A percentile compares a stretch with the other conserved stretches of the same genome.
These are phyloP conservation scores for Mormyrops attenuatus DNA, from an alignment of 2,797 vertebrate species.

Conservation along the genomic window DNA sequence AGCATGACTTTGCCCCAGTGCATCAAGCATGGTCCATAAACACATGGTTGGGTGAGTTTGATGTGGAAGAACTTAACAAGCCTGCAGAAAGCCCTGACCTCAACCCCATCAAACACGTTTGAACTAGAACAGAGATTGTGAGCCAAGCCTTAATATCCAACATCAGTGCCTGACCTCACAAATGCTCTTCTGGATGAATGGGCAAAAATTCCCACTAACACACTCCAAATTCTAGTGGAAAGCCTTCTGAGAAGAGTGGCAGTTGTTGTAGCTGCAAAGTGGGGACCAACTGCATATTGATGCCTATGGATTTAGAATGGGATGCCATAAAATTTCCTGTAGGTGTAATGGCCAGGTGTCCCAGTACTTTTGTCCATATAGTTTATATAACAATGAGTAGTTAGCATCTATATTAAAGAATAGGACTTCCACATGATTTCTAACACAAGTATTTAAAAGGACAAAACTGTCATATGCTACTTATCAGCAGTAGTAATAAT, in stretches of 20 bases:
- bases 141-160: not conserved
- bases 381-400: not conserved
- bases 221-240: not conserved
- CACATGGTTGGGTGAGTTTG: not conserved
- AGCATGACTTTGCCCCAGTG: not conserved
- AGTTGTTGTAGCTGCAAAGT: not conserved
- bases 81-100: not conserved
- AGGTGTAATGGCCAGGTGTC: not conserved
- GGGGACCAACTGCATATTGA: not conserved
- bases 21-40: not conserved
- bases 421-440: not conserved
- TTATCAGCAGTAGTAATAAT: not conserved
- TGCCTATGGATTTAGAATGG: not conserved
- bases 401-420: not conserved
- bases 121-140: not conserved
- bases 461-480: not conserved
- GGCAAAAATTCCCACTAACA: not conserved
- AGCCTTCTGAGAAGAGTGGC: not conserved
- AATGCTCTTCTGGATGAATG: not conserved
- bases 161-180: not conserved
- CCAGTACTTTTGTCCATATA: not conserved
- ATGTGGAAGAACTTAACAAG: not conserved
- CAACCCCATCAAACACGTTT: not conserved
- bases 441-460: not conserved
- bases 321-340: not conserved